A percentile compares a stretch with the other conserved stretches of the same genome.
phyloP scores from a whole-genome alignment of 64 coral and sea anemone species.

The Montipora sp. region DNA sequence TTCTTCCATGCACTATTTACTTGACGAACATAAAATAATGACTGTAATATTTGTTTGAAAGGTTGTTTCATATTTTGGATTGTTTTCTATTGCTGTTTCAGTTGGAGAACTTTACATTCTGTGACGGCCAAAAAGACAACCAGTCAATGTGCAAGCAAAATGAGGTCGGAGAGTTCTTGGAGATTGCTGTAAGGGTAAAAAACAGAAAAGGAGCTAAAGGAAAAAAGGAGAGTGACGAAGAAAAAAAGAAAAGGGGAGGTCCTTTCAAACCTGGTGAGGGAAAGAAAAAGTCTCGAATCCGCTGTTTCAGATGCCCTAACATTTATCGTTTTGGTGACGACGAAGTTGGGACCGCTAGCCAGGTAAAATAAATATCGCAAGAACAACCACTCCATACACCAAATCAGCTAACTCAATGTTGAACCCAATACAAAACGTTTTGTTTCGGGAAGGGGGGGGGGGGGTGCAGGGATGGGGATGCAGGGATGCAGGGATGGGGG shows the following conservation, averaged over 20 bases:
- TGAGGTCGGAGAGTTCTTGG: not conserved
- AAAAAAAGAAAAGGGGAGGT: not conserved
- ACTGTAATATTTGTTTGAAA: not conserved
- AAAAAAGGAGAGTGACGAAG: not conserved
- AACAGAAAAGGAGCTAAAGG: not conserved
- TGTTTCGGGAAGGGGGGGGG: too few relatives aligned
- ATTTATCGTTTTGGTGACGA: not conserved
- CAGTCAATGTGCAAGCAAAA: not conserved
- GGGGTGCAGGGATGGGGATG: too few relatives aligned
- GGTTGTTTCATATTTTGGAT: not conserved
- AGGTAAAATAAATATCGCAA: not conserved
- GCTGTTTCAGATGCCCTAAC: not conserved
- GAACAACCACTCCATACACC: too few relatives aligned
- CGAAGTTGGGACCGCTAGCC: not conserved
- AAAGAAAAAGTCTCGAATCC: not conserved
- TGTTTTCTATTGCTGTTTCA: not conserved
- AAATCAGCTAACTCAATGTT: too few relatives aligned
- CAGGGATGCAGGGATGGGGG: too few relatives aligned
- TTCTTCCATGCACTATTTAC: too few relatives aligned
- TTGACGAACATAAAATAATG: too few relatives aligned
- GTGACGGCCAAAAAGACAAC: not conserved
- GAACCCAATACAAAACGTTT: too few relatives aligned
- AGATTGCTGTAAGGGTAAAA: not conserved
- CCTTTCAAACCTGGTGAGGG: not conserved
- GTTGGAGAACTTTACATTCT: constrained; percentile 19